Evolutionary conservation across 2,888 invertebrate genomes (phyloP).

Genomic region (Alsophila aescularia): DNA sequence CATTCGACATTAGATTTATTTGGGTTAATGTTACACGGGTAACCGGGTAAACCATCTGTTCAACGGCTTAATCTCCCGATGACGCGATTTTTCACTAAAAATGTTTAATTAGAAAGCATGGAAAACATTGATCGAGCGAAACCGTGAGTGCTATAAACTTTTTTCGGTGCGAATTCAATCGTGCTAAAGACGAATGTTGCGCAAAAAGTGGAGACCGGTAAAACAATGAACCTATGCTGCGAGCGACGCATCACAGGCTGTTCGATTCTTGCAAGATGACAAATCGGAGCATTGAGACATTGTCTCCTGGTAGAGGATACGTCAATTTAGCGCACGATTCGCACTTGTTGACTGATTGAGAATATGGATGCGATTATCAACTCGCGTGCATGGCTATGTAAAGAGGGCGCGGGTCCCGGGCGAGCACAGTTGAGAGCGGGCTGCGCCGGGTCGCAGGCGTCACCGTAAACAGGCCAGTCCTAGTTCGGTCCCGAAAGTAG

Average conservation of each 20-base stretch:
- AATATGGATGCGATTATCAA: constrained; percentile 15
- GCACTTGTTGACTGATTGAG: constrained; percentile 24
- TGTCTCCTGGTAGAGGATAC: constrained; percentile 24
- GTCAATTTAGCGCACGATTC: constrained; percentile 27
- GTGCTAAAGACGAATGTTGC: constrained; percentile 54
- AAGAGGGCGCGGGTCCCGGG: constrained; percentile 5
- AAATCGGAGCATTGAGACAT: neutral
- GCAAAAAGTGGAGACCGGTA: constrained; percentile 56
- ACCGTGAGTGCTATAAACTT: constrained; percentile 63
- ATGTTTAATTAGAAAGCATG: constrained; percentile 31
- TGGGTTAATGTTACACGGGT: constrained; percentile 58
- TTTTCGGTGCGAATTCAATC: constrained; percentile 59
- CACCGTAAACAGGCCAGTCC: constrained; percentile 10
- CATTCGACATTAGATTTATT: constrained; percentile 64
- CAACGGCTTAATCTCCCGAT: constrained; percentile 33
- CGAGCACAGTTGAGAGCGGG: constrained; percentile 40
- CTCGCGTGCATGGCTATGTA: constrained; percentile 15
- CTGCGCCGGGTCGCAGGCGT: constrained; percentile 40
- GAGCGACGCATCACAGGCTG: constrained; percentile 52
- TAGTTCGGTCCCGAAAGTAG: neutral
- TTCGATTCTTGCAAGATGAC: constrained; percentile 14
- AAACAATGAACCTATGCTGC: constrained; percentile 73
- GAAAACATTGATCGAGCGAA: constrained; percentile 55
- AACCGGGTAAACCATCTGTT: constrained; percentile 55
- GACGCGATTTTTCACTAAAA: constrained; percentile 9